These are phyloP conservation scores for Octonoba sinensis DNA, from an alignment of 2,888 invertebrate genomes.

Conservation along the genomic window DNA sequence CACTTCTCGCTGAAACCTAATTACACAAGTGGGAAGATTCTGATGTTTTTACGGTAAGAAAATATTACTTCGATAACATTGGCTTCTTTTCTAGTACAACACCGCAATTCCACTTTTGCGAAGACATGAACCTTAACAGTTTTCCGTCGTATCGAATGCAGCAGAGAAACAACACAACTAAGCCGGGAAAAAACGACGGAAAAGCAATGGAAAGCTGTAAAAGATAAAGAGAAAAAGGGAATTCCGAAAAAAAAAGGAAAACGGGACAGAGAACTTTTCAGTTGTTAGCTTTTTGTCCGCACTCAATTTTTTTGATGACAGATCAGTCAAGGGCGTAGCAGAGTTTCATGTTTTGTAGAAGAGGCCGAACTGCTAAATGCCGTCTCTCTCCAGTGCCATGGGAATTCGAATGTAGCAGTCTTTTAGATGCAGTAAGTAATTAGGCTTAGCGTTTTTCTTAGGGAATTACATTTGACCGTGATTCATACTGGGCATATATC, in stretches of 20 bases:
- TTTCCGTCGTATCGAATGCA: conserved; percentile 17
- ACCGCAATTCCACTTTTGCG: conserved; percentile 2
- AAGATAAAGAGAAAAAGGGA: not conserved
- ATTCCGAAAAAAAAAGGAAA: too few species aligned
- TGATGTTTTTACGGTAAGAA: too few species aligned
- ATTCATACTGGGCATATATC: too few species aligned
- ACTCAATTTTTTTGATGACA: conserved; percentile 2
- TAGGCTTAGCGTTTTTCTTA: not conserved
- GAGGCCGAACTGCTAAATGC: not conserved
- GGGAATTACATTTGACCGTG: too few species aligned
- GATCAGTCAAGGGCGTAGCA: conserved; percentile 11
- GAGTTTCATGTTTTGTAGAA: conserved; percentile 6
- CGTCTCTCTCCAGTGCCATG: not conserved
- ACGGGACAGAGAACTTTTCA: not conserved
- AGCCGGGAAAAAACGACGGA: conserved; percentile 1
- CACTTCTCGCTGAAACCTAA: too few species aligned
- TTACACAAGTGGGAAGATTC: too few species aligned
- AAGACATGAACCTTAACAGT: conserved; percentile 37
- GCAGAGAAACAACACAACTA: conserved; percentile 9
- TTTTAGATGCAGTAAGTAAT: conserved; percentile 5
- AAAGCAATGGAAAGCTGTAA: not conserved
- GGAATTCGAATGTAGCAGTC: not conserved
- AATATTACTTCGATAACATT: not conserved
- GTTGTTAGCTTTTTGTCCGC: not conserved
- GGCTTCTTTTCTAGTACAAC: not conserved